Conservation (phyloP, 2,113 vertebrate genomes). For the Gnathonemus echidnorhynchus region DNA sequence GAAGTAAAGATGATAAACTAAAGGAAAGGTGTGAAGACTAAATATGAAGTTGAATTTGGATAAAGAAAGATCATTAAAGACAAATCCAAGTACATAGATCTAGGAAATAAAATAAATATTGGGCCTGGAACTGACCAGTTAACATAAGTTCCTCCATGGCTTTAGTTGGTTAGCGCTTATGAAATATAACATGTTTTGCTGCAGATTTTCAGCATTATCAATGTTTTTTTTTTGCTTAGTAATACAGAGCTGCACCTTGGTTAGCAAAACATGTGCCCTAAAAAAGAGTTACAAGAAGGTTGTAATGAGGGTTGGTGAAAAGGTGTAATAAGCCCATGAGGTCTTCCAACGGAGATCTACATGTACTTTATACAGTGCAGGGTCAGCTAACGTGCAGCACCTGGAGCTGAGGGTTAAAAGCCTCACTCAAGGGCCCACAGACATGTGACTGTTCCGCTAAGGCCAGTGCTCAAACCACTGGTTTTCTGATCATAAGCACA, state of each 20-base stretch:
- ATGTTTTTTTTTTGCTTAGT: no score
- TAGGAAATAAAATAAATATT: no score
- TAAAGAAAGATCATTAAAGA: neutral
- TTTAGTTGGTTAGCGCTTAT: neutral
- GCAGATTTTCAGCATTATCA: no score
- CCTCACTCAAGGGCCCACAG: neutral
- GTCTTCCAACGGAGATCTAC: no score
- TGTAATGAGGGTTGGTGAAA: no score
- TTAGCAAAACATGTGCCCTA: neutral
- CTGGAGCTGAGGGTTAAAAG: neutral
- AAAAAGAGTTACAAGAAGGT: neutral
- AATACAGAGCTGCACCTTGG: neutral
- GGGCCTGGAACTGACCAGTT: neutral
- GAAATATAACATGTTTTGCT: neutral
- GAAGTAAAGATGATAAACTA: no score
- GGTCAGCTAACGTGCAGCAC: no score
- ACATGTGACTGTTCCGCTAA: neutral
- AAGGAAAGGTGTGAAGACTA: no score
- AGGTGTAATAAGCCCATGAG: no score
- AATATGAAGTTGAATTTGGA: neutral
- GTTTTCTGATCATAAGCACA: neutral
- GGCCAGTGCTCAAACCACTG: neutral
- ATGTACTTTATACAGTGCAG: no score
- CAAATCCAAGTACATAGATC: no score
- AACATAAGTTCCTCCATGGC: neutral